Conservation (phyloP, 2,888 invertebrate species). For the Cataglyphis livida region DNA sequence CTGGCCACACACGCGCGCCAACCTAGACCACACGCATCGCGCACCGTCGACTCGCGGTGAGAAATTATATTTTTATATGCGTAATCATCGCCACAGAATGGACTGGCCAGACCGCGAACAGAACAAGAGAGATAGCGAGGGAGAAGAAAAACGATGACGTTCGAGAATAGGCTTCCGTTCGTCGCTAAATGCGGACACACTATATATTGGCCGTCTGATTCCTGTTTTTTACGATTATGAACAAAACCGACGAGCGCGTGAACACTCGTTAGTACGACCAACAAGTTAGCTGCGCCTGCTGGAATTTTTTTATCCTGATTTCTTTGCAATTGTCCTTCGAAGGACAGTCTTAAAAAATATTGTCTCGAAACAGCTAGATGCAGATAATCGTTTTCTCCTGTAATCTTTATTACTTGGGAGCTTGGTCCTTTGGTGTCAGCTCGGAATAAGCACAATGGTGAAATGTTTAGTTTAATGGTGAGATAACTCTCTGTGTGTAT, state of each 20-base stretch:
- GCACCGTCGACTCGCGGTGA: constrained; percentile 65
- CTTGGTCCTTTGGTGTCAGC: neutral
- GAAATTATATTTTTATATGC: constrained; percentile 81
- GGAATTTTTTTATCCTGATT: constrained; percentile 17
- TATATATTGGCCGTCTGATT: constrained; percentile 52
- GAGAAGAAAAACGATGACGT: neutral
- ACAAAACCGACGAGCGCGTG: constrained; percentile 64
- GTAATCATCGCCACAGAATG: constrained; percentile 72
- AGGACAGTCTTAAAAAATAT: neutral
- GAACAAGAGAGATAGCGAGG: neutral
- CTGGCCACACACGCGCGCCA: constrained; percentile 69
- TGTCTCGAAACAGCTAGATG: neutral
- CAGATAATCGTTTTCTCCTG: neutral
- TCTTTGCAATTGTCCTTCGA: constrained; percentile 13
- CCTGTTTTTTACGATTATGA: constrained; percentile 74
- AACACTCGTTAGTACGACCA: constrained; percentile 69
- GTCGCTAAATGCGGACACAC: constrained; percentile 60
- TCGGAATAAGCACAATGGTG: neutral
- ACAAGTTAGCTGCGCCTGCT: constrained; percentile 55
- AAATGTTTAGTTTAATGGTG: constrained; percentile 5
- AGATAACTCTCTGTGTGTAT: neutral
- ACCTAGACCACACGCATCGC: constrained; percentile 77
- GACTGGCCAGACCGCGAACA: constrained; percentile 40
- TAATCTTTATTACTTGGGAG: neutral
- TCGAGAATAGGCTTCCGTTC: constrained; percentile 50